Evolutionary conservation across 2,113 vertebrate genomes (phyloP), one percentile per base, ranked within the genome.

Genomic region (Nansenia antarctica): DNA sequence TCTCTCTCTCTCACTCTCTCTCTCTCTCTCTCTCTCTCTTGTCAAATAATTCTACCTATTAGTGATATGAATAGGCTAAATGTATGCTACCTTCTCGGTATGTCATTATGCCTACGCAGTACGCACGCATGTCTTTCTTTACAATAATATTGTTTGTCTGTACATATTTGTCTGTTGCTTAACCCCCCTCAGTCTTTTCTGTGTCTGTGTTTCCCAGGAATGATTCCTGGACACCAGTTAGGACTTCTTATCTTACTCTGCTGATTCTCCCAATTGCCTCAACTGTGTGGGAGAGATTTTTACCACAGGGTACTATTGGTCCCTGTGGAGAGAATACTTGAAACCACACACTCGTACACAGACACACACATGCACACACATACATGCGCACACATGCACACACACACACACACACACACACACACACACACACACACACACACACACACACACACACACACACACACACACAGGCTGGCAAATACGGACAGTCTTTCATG

Each of bases 301-400:
- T 72, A 81, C 82, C 77, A 77, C 80, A 78, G 76, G 79, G 78
- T 64, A 72, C 79, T 74, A 83, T 81, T 62, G 66, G 80, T 86
- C 82, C 47, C 74, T 81, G 73, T 80, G 80, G 76, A 60, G 61
- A 63, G 45, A 35, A 45, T 22, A n/a, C 37, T 63, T 24, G 24
- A 37, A 27, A 35, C 14, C 24, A 18, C 30, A n/a, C 39, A 20
- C 62, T 32, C 3, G 47, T n/a, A 34, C 12, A 18, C 0, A 42
- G 3, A 42, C 14, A 42, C 39, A 42, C 70, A 55, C 72, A 39
- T 20, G 26, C 18, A 39, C 31, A 37, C 39, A 31, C 24, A 49
- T 12, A 42, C 80, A 47, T 22, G 65, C 65, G 31, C 72, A 59
- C 62, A 53, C 65, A 39, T 20, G 53, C 59, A 24, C 6, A 45